phyloP scores from a whole-genome alignment of 1,140 invertebrate species.

The Calephelis nemesis region DNA sequence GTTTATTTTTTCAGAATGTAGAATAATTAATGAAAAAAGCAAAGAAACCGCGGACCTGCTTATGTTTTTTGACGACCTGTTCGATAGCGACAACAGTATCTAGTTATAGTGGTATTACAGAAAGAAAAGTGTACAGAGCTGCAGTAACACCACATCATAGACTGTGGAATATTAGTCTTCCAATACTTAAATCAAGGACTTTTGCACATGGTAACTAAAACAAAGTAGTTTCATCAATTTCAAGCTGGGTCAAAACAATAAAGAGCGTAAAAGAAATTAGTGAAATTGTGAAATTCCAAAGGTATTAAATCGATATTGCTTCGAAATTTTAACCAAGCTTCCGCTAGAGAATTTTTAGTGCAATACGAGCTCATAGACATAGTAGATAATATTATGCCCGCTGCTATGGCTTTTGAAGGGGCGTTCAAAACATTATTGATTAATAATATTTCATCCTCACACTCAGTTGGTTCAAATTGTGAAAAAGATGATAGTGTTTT shows the following conservation, averaged over 20 bases:
- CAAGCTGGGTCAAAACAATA: conserved; percentile 9
- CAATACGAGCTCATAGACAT: not conserved
- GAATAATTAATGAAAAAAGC: not conserved
- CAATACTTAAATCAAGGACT: conserved; percentile 5
- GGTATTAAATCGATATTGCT: conserved; percentile 20
- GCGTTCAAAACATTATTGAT: conserved; percentile 1
- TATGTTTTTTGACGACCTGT: conserved; percentile 16
- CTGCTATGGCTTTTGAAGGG: not conserved
- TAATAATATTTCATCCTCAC: conserved; percentile 17
- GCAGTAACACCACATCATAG: conserved; percentile 22
- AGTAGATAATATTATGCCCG: conserved; percentile 9
- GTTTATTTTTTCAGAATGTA: not conserved
- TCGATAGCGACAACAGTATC: conserved; percentile 6
- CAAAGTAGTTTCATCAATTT: conserved; percentile 15
- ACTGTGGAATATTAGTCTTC: conserved; percentile 17
- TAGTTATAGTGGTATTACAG: not conserved
- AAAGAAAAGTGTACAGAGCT: conserved; percentile 19
- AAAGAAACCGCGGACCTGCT: not conserved
- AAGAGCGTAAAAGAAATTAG: conserved; percentile 17
- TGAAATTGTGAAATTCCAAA: conserved; percentile 6
- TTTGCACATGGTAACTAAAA: conserved; percentile 2
- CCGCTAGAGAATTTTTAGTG: not conserved
- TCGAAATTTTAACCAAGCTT: not conserved
- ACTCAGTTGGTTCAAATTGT: conserved; percentile 15
- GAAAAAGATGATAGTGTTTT: conserved; percentile 18